phyloP scores from a whole-genome alignment of 1,140 invertebrate genomes.

The Zophobas morio region DNA sequence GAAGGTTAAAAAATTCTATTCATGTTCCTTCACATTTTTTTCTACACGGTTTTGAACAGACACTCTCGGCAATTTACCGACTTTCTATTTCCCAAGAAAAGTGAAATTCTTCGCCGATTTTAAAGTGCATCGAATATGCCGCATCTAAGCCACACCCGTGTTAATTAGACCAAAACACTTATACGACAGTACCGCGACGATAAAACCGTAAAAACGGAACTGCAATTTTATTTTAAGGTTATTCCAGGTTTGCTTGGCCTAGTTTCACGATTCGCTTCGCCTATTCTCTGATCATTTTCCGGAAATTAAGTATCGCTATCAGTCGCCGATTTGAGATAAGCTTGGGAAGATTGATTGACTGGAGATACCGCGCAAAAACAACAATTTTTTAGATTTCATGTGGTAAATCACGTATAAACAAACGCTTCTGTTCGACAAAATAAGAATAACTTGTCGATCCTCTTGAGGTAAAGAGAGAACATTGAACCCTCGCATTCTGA shows the following conservation, averaged over 20 bases:
- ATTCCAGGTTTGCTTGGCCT: slow-evolving; percentile 20
- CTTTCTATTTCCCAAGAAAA: slow-evolving; percentile 55
- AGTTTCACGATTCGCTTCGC: slow-evolving; percentile 21
- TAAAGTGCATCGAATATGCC: too few relatives aligned
- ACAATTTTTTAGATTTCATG: slow-evolving; percentile 29
- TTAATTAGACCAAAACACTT: slow-evolving; percentile 2
- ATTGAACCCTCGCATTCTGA: slow-evolving; percentile 48
- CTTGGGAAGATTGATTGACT: not conserved
- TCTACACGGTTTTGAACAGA: slow-evolving; percentile 44
- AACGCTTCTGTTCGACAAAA: slow-evolving; percentile 42
- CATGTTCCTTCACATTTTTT: slow-evolving; percentile 50
- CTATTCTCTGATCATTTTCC: slow-evolving; percentile 16
- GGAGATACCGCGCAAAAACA: not conserved
- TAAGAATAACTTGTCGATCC: slow-evolving; percentile 48
- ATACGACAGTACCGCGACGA: too few relatives aligned
- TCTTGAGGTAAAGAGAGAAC: slow-evolving; percentile 48
- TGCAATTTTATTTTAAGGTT: slow-evolving; percentile 19
- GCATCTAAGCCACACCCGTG: slow-evolving; percentile 2
- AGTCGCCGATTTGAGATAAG: too few relatives aligned
- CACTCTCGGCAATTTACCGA: slow-evolving; percentile 42
- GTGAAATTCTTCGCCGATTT: slow-evolving; percentile 41
- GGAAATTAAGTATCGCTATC: not conserved
- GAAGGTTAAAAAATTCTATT: slow-evolving; percentile 40
- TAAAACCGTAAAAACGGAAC: slow-evolving; percentile 33
- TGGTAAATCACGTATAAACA: slow-evolving; percentile 48